Conservation (phyloP, 2,797 vertebrate species). For the Pempheris klunzingeri region DNA sequence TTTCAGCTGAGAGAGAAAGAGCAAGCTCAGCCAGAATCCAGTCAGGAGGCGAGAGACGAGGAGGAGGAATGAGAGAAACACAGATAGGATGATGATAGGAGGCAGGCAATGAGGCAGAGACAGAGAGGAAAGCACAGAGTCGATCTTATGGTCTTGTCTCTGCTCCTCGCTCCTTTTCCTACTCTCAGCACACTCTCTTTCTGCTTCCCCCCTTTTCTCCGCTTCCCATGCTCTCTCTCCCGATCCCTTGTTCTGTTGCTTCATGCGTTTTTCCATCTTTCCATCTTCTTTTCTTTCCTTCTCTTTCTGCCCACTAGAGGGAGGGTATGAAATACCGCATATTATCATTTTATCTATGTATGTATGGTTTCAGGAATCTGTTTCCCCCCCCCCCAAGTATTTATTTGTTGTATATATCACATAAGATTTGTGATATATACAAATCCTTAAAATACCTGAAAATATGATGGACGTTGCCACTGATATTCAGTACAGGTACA, state of each 20-base stretch:
- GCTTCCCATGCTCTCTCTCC: background rate
- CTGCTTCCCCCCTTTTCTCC: background rate
- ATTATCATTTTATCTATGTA: background rate
- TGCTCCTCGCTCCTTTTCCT: background rate
- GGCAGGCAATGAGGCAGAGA: conserved; percentile 62
- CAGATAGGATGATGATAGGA: conserved; percentile 56
- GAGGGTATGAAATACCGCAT: conserved; percentile 4
- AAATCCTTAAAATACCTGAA: background rate
- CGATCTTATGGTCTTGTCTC: conserved; percentile 41
- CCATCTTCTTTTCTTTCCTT: background rate
- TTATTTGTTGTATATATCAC: background rate
- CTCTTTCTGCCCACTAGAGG: conserved; percentile 40
- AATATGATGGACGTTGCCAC: background rate
- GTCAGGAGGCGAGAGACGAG: conserved; percentile 34
- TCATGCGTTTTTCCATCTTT: background rate
- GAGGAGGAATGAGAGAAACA: conserved; percentile 37
- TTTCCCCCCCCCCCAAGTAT: background rate
- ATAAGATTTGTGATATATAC: background rate
- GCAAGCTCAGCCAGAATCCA: conserved; percentile 41
- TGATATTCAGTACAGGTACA: background rate
- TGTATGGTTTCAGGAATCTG: background rate
- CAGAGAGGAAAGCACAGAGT: conserved; percentile 52
- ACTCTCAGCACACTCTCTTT: background rate
- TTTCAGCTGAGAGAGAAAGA: conserved; percentile 33
- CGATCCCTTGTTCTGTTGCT: background rate